Evolutionary conservation across 2,113 vertebrate genomes (phyloP).

Genomic region (Varanus komodoensis): DNA sequence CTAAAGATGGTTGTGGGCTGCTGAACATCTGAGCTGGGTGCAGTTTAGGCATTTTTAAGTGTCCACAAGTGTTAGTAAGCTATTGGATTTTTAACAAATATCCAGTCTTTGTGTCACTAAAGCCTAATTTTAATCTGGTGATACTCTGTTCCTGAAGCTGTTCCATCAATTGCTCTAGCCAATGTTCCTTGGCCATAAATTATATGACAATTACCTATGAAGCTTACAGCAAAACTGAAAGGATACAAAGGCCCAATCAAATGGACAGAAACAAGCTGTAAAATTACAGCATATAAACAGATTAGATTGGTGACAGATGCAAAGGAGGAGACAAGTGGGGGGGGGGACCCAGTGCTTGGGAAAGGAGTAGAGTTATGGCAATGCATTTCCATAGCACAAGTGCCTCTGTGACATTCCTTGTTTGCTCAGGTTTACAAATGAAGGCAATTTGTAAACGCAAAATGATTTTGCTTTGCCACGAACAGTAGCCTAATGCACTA

Average conservation of each 20-base stretch:
- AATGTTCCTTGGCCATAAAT: neutral
- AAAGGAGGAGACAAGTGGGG: neutral
- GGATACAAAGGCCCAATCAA: neutral
- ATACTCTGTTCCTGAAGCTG: neutral
- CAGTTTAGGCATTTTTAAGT: neutral
- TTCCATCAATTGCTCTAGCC: slow-evolving; percentile 18
- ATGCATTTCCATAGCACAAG: slow-evolving; percentile 3
- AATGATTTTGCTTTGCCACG: neutral
- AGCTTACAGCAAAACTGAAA: slow-evolving; percentile 1
- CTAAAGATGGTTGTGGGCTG: no score
- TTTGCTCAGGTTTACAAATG: slow-evolving; percentile 14
- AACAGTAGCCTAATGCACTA: neutral
- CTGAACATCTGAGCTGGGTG: neutral
- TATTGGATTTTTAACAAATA: neutral
- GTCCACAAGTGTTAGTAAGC: neutral
- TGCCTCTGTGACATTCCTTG: neutral
- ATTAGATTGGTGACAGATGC: slow-evolving; percentile 8
- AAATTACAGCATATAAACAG: slow-evolving; percentile 10
- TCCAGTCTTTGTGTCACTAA: neutral
- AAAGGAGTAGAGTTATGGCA: neutral
- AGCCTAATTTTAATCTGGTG: neutral
- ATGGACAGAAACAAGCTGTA: neutral
- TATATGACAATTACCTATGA: neutral
- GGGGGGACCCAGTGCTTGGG: neutral
- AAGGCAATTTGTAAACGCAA: slow-evolving; percentile 5